These are phyloP conservation scores for Melanotaenia parkinsoni DNA, from an alignment of 2,797 vertebrate genomes.

Conservation along the genomic window DNA sequence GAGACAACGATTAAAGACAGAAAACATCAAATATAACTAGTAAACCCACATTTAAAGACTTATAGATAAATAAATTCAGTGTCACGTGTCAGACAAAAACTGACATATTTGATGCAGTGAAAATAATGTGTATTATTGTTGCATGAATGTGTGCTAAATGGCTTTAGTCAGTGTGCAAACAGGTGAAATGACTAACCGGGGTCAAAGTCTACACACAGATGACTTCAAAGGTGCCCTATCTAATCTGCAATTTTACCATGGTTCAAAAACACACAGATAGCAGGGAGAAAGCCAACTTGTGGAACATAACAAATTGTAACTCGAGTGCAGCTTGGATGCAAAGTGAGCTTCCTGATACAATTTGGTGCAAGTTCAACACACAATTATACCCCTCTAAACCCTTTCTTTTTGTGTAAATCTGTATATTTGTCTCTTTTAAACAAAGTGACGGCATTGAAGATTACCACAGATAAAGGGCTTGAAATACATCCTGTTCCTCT, in stretches of 20 bases:
- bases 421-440: background rate
- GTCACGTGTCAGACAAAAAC: constrained; percentile 22
- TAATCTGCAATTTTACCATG: constrained; percentile 78
- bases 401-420: constrained; percentile 3
- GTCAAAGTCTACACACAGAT: constrained; percentile 81
- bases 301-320: constrained; percentile 30
- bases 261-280: constrained; percentile 73
- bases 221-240: constrained; percentile 81
- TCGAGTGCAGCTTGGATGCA: background rate
- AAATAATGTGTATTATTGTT: constrained; percentile 23
- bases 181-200: constrained; percentile 66
- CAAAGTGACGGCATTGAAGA: constrained; percentile 3
- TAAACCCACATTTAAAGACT: background rate
- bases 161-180: constrained; percentile 75
- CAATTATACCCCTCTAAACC: constrained; percentile 5
- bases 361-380: constrained; percentile 1
- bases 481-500: background rate
- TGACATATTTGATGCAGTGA: constrained; percentile 48
- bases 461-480: background rate
- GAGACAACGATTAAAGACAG: constrained; percentile 9
- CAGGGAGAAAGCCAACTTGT: constrained; percentile 18
- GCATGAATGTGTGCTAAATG: constrained; percentile 21
- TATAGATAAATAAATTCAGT: constrained; percentile 3
- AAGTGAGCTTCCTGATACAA: constrained; percentile 1
- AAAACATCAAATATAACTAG: background rate